Percentiles rank a stretch among this genome's conserved stretches.
Evolutionary conservation across 2,888 invertebrate genomes (phyloP).

Genomic region (Amaurobius ferox): DNA sequence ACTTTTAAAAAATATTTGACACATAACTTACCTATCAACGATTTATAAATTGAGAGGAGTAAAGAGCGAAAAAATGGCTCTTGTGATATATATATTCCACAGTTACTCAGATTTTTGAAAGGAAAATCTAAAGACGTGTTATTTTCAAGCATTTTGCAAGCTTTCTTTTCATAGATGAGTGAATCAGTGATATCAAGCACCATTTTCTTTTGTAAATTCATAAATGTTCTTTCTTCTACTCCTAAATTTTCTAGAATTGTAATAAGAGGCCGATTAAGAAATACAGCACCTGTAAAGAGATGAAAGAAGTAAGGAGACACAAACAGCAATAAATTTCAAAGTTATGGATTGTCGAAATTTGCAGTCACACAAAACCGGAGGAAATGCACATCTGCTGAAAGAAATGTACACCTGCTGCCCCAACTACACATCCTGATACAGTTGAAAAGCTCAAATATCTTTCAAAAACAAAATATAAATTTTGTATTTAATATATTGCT

Average conservation of each 20-base stretch:
- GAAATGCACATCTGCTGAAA: too few relatives aligned
- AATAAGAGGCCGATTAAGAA: slow-evolving; percentile 73
- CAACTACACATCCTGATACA: too few relatives aligned
- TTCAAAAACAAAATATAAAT: too few relatives aligned
- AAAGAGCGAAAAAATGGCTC: slow-evolving; percentile 73
- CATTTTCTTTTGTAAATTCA: slow-evolving; percentile 48
- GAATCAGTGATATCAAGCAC: slow-evolving; percentile 64
- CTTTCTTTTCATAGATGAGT: slow-evolving; percentile 60
- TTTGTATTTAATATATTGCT: too few relatives aligned
- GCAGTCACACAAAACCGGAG: too few relatives aligned
- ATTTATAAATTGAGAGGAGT: slow-evolving; percentile 56
- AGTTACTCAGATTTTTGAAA: slow-evolving; percentile 37
- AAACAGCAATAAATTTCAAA: too few relatives aligned
- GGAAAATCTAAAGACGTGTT: slow-evolving; percentile 44
- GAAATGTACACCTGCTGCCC: too few relatives aligned
- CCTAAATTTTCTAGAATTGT: slow-evolving; percentile 74
- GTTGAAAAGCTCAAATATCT: too few relatives aligned
- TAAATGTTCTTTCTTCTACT: slow-evolving; percentile 65
- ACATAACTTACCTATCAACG: slow-evolving; percentile 52
- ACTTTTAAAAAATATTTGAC: too few relatives aligned
- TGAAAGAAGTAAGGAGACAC: too few relatives aligned
- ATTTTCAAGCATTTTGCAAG: slow-evolving; percentile 59
- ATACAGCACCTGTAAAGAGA: slow-evolving; percentile 73
- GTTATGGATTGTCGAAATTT: too few relatives aligned
- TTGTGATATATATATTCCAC: slow-evolving; percentile 60